Percentiles rank a stretch among this genome's conserved stretches.
phyloP scores from a whole-genome alignment of 1,140 invertebrate species.

The Diabrotica virgifera region DNA sequence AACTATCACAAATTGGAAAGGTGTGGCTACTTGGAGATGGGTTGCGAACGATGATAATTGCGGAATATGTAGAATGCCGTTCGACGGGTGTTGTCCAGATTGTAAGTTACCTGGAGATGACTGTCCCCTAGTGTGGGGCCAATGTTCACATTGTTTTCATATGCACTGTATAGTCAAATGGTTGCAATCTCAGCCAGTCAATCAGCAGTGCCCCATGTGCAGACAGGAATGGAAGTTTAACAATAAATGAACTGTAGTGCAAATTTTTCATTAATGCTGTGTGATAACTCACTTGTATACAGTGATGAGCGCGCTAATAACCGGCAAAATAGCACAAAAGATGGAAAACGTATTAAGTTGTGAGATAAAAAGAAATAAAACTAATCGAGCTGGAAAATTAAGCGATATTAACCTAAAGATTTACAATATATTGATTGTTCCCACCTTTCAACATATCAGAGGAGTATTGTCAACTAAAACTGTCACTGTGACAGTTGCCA shows the following conservation, averaged over 20 bases:
- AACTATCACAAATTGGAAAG: slow-evolving; percentile 69
- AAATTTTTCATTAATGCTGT: neutral
- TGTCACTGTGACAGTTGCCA: too few species aligned
- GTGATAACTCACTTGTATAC: too few species aligned
- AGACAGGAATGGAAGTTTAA: slow-evolving; percentile 99
- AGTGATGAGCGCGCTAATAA: too few species aligned
- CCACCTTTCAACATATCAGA: too few species aligned
- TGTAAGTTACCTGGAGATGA: slow-evolving; percentile 98
- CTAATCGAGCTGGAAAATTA: too few species aligned
- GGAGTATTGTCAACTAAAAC: too few species aligned
- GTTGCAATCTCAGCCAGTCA: slow-evolving; percentile 93
- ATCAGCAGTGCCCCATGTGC: slow-evolving; percentile 98
- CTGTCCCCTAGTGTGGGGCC: slow-evolving; percentile 97
- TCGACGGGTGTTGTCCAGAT: slow-evolving; percentile 97
- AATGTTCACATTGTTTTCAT: slow-evolving; percentile 98
- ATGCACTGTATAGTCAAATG: slow-evolving; percentile 99
- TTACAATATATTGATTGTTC: too few species aligned
- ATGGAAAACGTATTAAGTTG: too few species aligned
- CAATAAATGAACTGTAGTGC: slow-evolving; percentile 56
- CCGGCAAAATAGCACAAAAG: too few species aligned
- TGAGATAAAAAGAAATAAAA: too few species aligned
- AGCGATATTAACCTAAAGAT: too few species aligned
- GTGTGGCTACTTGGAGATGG: slow-evolving; percentile 97
- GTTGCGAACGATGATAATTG: slow-evolving; percentile 98
- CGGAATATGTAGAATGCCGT: slow-evolving; percentile 98